Evolutionary conservation across 1,140 invertebrate species (phyloP).

Genomic region (Eumaeus atala): DNA sequence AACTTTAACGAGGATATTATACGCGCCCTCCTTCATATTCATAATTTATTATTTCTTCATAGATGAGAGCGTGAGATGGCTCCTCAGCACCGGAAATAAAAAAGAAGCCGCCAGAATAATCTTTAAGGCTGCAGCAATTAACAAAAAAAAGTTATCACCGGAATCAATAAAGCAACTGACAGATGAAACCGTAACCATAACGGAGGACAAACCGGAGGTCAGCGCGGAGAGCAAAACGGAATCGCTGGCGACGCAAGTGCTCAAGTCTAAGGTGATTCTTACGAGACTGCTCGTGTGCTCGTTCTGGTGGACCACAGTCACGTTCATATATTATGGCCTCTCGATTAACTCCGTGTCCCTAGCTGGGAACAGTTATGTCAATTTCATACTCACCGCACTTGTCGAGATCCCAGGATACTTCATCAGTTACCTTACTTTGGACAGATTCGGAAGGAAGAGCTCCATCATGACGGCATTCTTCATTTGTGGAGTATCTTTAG

Average conservation of each 20-base stretch:
- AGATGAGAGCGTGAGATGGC: constrained; percentile 77
- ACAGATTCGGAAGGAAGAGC: constrained; percentile 75
- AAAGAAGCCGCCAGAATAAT: constrained; percentile 78
- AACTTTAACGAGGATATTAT: constrained; percentile 20
- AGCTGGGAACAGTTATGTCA: constrained; percentile 78
- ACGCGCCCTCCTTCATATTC: constrained; percentile 77
- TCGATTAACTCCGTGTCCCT: constrained; percentile 80
- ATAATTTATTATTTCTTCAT: constrained; percentile 77
- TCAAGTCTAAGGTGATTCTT: constrained; percentile 76
- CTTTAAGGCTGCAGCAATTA: constrained; percentile 78
- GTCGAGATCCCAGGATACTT: constrained; percentile 77
- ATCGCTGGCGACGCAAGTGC: constrained; percentile 57
- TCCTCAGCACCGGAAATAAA: constrained; percentile 78
- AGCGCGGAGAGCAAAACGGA: constrained; percentile 12
- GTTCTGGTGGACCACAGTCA: constrained; percentile 83
- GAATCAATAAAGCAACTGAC: constrained; percentile 43
- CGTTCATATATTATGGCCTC: constrained; percentile 85
- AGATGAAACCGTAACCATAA: constrained; percentile 31
- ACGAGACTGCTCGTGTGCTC: constrained; percentile 79
- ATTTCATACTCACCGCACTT: constrained; percentile 74
- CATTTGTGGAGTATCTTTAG: constrained; percentile 36
- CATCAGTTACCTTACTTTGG: constrained; percentile 68
- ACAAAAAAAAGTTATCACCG: constrained; percentile 62
- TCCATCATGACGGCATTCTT: constrained; percentile 74
- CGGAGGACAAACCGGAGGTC: neutral